These are phyloP conservation scores for Heterodera carotae DNA, from an alignment of 1,140 invertebrate genomes.

Conservation along the genomic window DNA sequence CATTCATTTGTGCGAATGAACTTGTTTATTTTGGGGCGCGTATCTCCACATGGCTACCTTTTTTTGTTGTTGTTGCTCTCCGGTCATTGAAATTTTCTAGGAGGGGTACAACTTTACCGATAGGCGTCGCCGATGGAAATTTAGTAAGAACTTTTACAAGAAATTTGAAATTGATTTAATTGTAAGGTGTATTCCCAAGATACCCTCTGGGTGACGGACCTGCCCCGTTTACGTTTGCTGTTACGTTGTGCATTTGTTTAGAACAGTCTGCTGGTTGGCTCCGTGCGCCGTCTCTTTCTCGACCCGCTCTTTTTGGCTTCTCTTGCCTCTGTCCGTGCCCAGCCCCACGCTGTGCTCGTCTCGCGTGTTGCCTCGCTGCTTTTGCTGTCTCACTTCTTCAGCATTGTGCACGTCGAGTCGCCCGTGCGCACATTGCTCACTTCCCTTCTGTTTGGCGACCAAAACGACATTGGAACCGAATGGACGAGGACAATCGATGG, in stretches of 20 bases:
- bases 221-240: too few relatives aligned
- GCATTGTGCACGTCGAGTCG: constrained; percentile 52
- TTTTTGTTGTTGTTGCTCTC: too few relatives aligned
- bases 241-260: constrained; percentile 72
- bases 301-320: constrained; percentile 85
- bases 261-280: constrained; percentile 92
- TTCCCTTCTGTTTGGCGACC: constrained; percentile 58
- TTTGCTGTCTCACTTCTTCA: constrained; percentile 57
- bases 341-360: constrained; percentile 45
- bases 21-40: too few relatives aligned
- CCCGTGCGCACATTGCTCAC: constrained; percentile 56
- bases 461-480: constrained; percentile 58
- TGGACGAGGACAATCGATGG: constrained; percentile 48
- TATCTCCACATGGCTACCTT: too few relatives aligned
- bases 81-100: too few relatives aligned
- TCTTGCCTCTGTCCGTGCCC: constrained; percentile 28
- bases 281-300: constrained; percentile 86
- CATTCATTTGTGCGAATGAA: too few relatives aligned
- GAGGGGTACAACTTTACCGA: too few relatives aligned
- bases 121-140: too few relatives aligned
- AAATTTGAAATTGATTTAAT: too few relatives aligned
- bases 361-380: constrained; percentile 58
- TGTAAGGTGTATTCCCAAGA: too few relatives aligned
- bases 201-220: too few relatives aligned
- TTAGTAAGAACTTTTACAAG: too few relatives aligned